phyloP scores from a whole-genome alignment of 2,113 vertebrate genomes.

The Xyrauchen texanus region DNA sequence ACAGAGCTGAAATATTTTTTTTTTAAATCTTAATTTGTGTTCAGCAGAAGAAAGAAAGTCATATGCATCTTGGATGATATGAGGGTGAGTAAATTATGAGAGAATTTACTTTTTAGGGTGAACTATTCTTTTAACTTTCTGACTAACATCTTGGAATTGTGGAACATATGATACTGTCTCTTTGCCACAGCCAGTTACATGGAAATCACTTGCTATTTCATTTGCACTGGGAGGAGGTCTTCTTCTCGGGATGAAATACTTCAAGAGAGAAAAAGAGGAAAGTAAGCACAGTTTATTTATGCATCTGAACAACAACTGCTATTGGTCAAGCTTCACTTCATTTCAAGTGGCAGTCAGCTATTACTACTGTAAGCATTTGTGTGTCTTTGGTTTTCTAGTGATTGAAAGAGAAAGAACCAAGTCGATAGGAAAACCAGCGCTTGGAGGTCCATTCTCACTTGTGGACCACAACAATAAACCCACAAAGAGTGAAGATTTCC shows the following conservation, averaged over 20 bases:
- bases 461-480: conserved; percentile 82
- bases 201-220: conserved; percentile 88
- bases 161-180: conserved; percentile 22
- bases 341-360: no score
- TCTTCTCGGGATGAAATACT: conserved; percentile 84
- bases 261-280: conserved; percentile 85
- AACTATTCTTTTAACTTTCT: no score
- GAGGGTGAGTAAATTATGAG: no score
- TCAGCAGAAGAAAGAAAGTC: no score
- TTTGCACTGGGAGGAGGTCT: conserved; percentile 85
- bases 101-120: no score
- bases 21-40: no score
- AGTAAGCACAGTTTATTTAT: conserved; percentile 69
- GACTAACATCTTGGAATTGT: no score
- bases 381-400: conserved; percentile 63
- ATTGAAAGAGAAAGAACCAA: conserved; percentile 83
- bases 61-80: no score
- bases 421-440: conserved; percentile 84
- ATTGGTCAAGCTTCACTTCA: no score
- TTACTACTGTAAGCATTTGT: no score
- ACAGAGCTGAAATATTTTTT: no score
- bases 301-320: background rate
- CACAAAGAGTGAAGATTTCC: conserved; percentile 81
- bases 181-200: conserved; percentile 85
- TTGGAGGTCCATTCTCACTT: conserved; percentile 92